Percentiles rank a stretch among this genome's conserved stretches.
Evolutionary conservation across 2,113 vertebrate genomes (phyloP).

Genomic region (Triplophysa siluroides): DNA sequence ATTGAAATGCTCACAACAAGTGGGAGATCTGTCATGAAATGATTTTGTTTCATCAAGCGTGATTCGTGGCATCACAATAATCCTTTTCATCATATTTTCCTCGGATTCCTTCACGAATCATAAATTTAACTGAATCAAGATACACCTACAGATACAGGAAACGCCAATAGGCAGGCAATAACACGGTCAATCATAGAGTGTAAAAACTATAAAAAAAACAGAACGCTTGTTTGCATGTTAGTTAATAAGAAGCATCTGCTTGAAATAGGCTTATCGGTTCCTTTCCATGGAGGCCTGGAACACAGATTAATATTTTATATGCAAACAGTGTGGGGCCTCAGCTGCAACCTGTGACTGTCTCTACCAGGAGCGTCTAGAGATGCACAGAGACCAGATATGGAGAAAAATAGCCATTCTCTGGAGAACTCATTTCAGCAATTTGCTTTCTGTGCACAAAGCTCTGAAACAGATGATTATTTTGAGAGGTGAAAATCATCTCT

Average conservation of each 20-base stretch:
- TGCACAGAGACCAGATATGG: background rate
- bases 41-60: background rate
- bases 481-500: constrained; percentile 22
- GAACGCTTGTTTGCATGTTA: constrained; percentile 3
- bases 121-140: constrained; percentile 10
- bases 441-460: constrained; percentile 9
- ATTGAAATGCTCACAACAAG: background rate
- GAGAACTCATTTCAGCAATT: constrained; percentile 32
- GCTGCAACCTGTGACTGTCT: constrained; percentile 31
- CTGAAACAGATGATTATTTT: constrained; percentile 38
- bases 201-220: background rate
- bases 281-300: constrained; percentile 26
- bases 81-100: background rate
- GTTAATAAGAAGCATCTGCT: constrained; percentile 28
- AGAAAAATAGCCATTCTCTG: constrained; percentile 24
- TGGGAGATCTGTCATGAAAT: background rate
- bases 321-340: constrained; percentile 38
- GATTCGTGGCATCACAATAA: background rate
- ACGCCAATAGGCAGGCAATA: background rate
- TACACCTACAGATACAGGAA: background rate
- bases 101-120: background rate
- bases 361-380: background rate
- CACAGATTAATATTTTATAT: constrained; percentile 48
- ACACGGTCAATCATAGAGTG: background rate
- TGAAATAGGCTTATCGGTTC: constrained; percentile 22